Base-by-base conservation (phyloP, 2,888 invertebrate species). In the Kryphioiulus occultus region DNA sequence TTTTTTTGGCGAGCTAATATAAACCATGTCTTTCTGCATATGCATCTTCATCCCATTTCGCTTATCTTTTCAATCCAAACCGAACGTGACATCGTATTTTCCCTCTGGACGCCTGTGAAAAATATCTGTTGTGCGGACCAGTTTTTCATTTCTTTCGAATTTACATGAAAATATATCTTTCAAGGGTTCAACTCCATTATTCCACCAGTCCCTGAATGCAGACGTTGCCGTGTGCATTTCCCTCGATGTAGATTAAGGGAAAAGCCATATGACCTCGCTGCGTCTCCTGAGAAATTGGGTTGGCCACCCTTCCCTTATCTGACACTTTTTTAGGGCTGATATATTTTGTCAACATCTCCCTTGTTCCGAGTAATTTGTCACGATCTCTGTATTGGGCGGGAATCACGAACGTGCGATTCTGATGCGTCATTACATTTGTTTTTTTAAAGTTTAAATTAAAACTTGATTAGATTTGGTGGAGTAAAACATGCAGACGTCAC, bases 271-370 rank as follows among this genome's bases (percentile, higher is more conserved):
- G 68, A 68, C 68, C 68, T 68, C 68, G 22, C n/a, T 68, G 26
- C 26, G 68, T 68, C 68, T 68, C 68, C 22, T 26, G 68, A 68
- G 68, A 68, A 22, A 68, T 68, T 26, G 68, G 68, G 68, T 68
- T 68, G 68, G 68, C 68, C 68, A 68, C 68, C 68, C 68, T 68
- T 68, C 22, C 26, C n/a, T 68, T 68, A 68, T 68, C 68, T 68
- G 68, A 68, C 68, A 68, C 68, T 68, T 68, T 68, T 68, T 68
- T 68, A 10, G 68, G 26, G 19, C 26, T 68, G 68, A 68, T 68
- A 68, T 68, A 68, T 68, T 68, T 68, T 68, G 68, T 68, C 68
- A 68, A 68, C 68, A 68, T 68, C 68, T 68, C 68, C 68, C 68
- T 68, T 68, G 68, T 68, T 68, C 22, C 22, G 26, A 22, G 22